Evolutionary conservation across 2,797 vertebrate genomes (phyloP).

Genomic region (Bryconaethiops microstoma): DNA sequence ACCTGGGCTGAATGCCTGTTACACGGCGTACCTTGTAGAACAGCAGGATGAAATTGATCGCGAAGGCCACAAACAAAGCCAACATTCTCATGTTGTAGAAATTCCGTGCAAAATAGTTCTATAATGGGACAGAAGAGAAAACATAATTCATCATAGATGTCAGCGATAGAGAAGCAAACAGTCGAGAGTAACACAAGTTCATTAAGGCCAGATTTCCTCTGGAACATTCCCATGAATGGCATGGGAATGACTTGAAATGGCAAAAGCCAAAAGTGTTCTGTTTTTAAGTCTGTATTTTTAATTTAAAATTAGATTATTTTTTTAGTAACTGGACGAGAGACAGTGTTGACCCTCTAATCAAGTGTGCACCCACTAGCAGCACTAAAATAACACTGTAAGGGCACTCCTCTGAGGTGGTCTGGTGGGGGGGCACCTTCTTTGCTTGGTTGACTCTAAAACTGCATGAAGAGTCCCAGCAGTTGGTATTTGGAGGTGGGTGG

Average conservation of each 20-base stretch:
- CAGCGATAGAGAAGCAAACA: slow-evolving; percentile 4
- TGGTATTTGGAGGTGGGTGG: no score
- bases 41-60: slow-evolving; percentile 97
- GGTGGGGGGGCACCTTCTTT: not conserved
- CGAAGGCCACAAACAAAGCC: slow-evolving; percentile 94
- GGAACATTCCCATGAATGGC: slow-evolving; percentile 19
- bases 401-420: not conserved
- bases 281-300: not conserved
- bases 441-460: not conserved
- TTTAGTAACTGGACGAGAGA: not conserved
- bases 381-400: not conserved
- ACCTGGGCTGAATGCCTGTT: not conserved
- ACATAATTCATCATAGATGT: slow-evolving; percentile 33
- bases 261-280: not conserved
- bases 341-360: not conserved
- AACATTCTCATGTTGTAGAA: slow-evolving; percentile 99
- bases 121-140: slow-evolving; percentile 57
- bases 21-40: slow-evolving; percentile 90
- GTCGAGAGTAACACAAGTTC: slow-evolving; percentile 2
- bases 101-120: slow-evolving; percentile 98
- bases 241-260: not conserved
- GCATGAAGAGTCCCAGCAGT: not conserved
- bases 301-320: not conserved
- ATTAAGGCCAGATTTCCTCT: not conserved
- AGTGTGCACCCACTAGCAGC: not conserved